Evolutionary conservation across 92 coral and sea anemone species (phyloP).

Genomic region (Epizoanthus scotinus): DNA sequence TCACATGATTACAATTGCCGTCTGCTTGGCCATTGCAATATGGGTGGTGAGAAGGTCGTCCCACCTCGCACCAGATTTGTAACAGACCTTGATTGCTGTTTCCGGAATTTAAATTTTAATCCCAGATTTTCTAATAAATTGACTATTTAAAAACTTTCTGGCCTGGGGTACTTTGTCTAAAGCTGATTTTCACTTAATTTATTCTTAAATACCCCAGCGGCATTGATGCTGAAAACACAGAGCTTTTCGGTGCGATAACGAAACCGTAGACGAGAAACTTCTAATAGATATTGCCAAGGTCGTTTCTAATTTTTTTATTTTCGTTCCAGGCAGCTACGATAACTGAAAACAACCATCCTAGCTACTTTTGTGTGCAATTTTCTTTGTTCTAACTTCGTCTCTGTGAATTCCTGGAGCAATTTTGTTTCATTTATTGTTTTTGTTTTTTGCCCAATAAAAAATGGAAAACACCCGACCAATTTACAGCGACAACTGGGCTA

Average conservation of each 20-base stretch:
- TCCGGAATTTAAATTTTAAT: background rate
- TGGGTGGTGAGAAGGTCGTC: background rate
- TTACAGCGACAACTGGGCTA: background rate
- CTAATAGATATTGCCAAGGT: background rate
- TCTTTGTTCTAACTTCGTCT: background rate
- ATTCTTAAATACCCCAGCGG: slow-evolving; percentile 3
- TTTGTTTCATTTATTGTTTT: background rate
- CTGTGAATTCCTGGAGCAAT: background rate
- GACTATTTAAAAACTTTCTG: background rate
- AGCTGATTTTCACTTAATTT: slow-evolving; percentile 18
- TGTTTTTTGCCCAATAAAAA: background rate
- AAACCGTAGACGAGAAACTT: slow-evolving; percentile 5
- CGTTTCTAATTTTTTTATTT: background rate
- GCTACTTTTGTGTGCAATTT: background rate
- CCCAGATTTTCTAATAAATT: slow-evolving; percentile 1
- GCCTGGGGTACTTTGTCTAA: slow-evolving; percentile 5
- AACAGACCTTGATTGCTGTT: background rate
- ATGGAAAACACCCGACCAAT: background rate
- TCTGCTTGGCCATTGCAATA: background rate
- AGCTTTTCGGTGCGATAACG: background rate
- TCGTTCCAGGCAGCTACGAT: too few relatives aligned
- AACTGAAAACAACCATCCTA: too few relatives aligned
- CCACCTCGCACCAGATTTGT: background rate
- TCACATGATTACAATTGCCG: background rate
- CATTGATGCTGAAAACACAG: background rate